These are phyloP conservation scores for Drosophila auraria DNA, from an alignment of 1,140 invertebrate species.

Conservation along the genomic window DNA sequence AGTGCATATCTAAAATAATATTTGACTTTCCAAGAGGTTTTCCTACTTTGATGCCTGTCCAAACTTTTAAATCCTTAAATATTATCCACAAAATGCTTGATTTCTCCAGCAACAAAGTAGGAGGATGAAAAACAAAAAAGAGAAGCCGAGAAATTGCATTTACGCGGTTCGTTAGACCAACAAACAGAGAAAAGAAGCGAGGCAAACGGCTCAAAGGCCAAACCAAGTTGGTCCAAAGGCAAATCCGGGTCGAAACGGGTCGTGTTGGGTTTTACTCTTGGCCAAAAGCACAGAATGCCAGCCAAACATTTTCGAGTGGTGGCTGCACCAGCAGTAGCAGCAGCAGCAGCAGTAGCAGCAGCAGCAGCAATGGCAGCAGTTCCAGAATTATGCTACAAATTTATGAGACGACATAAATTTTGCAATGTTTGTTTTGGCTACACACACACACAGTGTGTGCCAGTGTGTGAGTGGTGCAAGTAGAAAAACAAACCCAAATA, in stretches of 20 bases:
- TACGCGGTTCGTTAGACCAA: constrained; percentile 80
- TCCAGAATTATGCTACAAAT: constrained; percentile 83
- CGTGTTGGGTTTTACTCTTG: constrained; percentile 24
- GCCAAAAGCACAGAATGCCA: constrained; percentile 72
- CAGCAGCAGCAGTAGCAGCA: constrained; percentile 4
- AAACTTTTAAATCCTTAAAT: constrained; percentile 46
- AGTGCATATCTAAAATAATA: neutral
- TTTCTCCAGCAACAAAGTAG: constrained; percentile 49
- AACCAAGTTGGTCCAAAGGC: constrained; percentile 59
- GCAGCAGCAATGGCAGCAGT: constrained; percentile 32
- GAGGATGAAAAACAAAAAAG: constrained; percentile 33
- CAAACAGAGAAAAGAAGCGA: constrained; percentile 60
- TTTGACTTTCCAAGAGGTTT: neutral
- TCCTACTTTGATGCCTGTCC: neutral
- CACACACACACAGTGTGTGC: constrained; percentile 43
- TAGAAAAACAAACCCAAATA: constrained; percentile 76
- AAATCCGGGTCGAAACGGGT: constrained; percentile 16
- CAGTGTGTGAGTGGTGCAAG: constrained; percentile 23
- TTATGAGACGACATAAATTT: constrained; percentile 83
- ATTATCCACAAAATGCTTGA: constrained; percentile 61
- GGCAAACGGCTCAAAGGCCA: constrained; percentile 65
- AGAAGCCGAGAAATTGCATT: constrained; percentile 74
- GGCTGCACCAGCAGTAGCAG: constrained; percentile 31
- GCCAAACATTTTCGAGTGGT: constrained; percentile 81
- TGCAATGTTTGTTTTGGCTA: constrained; percentile 81